Base-by-base conservation (phyloP, 92 coral and sea anemone genomes). In the Actinostola sp. region DNA sequence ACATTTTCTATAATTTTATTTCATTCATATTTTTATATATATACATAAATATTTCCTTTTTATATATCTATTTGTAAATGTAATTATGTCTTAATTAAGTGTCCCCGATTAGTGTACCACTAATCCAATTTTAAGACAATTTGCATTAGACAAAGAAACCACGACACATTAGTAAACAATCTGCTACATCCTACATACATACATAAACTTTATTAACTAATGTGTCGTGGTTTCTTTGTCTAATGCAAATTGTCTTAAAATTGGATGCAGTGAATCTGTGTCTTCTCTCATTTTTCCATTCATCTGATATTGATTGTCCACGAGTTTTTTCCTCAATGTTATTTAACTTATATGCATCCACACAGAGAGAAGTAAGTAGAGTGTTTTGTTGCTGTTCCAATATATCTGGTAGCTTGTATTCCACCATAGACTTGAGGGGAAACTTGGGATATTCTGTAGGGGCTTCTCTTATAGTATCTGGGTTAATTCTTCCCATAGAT, bases 211-310 rank as follows among this genome's bases (percentile, higher is more conserved):
- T 78, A 19, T 78, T 60, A 2, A 84, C 93, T 25, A 84, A 42
- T 13, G 59, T 74, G 12, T 84, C 87, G 71, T n/a, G n/a, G n/a
- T n/a, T n/a, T n/a, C n/a, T n/a, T 67, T 88, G 74, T 59, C 90
- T 63, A 10, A 27, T 51, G 33, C 84, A 17, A 4, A 76, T 84
- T 17, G 75, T 38, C 16, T 77, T 81, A 72, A 86, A 89, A 38
- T 86, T 86, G 28, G 89, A 89, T 7, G 96, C 96, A 58, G 92
- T 82, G 46, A 89, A 75, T 44, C 91, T 12, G n/a, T 67, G 82
- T 57, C 66, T 73, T 42, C 86, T 69, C 57, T 89, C 89, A 16
- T 63, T 64, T 59, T 82, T 86, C 96, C 96, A 89, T 42, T 73
- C 78, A 36, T 73, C 68, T 41, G 78, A 86, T 0, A 46, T 45